Base-by-base conservation (phyloP, 1,140 invertebrate species). In the Lerema accius region DNA sequence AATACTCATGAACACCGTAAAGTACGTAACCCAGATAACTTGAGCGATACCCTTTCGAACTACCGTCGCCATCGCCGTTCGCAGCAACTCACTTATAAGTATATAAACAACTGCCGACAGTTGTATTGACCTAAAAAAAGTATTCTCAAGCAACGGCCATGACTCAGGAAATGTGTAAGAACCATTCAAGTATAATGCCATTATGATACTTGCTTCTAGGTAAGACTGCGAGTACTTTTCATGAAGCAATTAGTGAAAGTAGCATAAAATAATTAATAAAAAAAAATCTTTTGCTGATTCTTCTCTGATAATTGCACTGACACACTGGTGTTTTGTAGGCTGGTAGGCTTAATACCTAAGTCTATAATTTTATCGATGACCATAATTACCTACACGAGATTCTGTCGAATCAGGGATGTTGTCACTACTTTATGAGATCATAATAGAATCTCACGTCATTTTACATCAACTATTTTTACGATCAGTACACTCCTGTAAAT, bases 21-120 rank as follows among this genome's bases (percentile, higher is more conserved):
- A 67, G 42, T 71, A 63, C 58, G 71, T 76, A 82, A 79, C 79
- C 79, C 69, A 84, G 69, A 73, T 71, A 59, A 53, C 17, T 35
- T 50, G 13, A 26, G 26, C 26, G 46, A 60, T 63, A 59, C 62
- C 63, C 65, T 70, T 66, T 68, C 40, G 17, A 50, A 46, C 43
- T 56, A 51, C 43, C 26, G 53, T 35, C 26, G 42, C 55, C 42
- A 51, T 48, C 46, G 48, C 55, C 32, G 39, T 59, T 51, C 60
- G 39, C 50, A 61, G 13, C 19, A 15, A 50, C 6, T 35, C 14
- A 23, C 28, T 23, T 46, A 23, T 3, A 11, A 10, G 5, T 50
- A 50, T 50, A 50, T 35, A 50, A 50, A 35, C 46, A 50, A 50
- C 26, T 16, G 46, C 28, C 26, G 46, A 50, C 46, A 16, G 40